Evolutionary conservation across 2,113 vertebrate genomes (phyloP), one percentile per base, ranked within the genome.

Genomic region (Nothobranchius furzeri): DNA sequence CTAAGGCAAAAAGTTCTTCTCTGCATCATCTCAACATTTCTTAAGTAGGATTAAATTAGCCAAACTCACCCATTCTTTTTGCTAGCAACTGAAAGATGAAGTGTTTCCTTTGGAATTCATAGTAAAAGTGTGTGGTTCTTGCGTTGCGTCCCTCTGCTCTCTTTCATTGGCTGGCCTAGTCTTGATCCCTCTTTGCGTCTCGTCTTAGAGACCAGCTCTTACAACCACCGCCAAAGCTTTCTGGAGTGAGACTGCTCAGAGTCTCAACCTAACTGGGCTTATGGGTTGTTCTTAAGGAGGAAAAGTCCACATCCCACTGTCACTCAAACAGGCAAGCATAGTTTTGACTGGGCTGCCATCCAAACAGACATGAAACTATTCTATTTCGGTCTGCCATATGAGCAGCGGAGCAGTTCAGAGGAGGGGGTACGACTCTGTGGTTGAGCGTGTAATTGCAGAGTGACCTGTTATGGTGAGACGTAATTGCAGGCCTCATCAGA

Each of bases 321-420:
- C 94, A 94, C 93, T 93, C 95, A 92, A 87, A 84, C 84, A 64
- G 84, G 78, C 14, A 74, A 85, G 93, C 94, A 94, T 90, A 93
- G 91, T 93, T 94, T 93, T 87, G 84, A 83, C 93, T 85, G 93
- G 95, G 95, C 94, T 85, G 71, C 69, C 76, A 5, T 95, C 95
- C 95, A 96, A 93, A 89, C 93, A 93, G 93, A 94, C 94, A 87
- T 91, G 91, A 92, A 95, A 92, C 93, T 91, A 89, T 93, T 95
- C 94, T 96, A 95, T 96, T 96, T 95, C 87, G 83, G 95, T 93
- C 93, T 91, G 87, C 91, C 89, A 92, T 50, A 89, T 89, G 93
- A 93, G 91, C 89, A 78, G 92, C 78, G 90, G 91, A 78, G 81
- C 77, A 86, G 74, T 49, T 74, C 65, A 42, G 76, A 68, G 75